Conservation (phyloP, 2,888 invertebrate species). For the Pogonocherus hispidulus region DNA sequence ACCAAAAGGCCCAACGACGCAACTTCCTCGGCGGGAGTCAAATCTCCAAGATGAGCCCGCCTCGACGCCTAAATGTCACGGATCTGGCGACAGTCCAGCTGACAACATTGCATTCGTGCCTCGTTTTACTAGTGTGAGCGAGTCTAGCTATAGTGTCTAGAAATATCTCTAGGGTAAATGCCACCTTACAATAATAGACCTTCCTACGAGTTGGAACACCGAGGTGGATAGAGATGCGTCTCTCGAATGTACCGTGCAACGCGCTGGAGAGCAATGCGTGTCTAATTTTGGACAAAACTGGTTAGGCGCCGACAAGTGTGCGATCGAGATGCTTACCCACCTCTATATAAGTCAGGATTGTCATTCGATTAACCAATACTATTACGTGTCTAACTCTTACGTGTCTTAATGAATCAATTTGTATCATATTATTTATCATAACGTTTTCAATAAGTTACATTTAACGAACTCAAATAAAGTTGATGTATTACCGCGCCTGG, state of each 20-base stretch:
- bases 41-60: slow-evolving; percentile 54
- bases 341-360: too few relatives aligned
- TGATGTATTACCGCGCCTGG: too few relatives aligned
- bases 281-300: slow-evolving; percentile 29
- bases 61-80: slow-evolving; percentile 63
- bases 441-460: too few relatives aligned
- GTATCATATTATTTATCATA: too few relatives aligned
- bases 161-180: slow-evolving; percentile 68
- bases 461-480: too few relatives aligned
- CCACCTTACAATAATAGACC: slow-evolving; percentile 58
- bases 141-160: slow-evolving; percentile 64
- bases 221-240: slow-evolving; percentile 28
- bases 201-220: slow-evolving; percentile 57
- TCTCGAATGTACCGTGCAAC: slow-evolving; percentile 1
- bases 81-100: slow-evolving; percentile 65
- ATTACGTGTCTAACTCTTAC: neutral
- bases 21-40: slow-evolving; percentile 53
- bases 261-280: slow-evolving; percentile 26
- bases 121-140: slow-evolving; percentile 47
- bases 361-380: too few relatives aligned
- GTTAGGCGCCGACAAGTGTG: neutral
- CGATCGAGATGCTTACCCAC: too few relatives aligned
- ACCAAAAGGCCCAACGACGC: too few relatives aligned
- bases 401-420: too few relatives aligned
- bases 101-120: slow-evolving; percentile 59